Base-by-base conservation (phyloP, 2,888 invertebrate species). In the Ernsta delagoae region DNA sequence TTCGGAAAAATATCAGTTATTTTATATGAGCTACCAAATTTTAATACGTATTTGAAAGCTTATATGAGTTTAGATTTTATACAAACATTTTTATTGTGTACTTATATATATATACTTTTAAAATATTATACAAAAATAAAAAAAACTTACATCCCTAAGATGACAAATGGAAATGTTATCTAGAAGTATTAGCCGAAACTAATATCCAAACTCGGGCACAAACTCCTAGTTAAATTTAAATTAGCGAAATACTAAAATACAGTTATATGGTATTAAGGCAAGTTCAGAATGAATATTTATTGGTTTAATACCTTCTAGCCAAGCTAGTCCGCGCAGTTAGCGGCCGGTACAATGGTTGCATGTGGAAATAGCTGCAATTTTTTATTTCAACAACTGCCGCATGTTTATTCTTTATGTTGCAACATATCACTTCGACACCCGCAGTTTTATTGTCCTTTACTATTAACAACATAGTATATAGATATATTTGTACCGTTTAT, bases 281-380 rank as follows among this genome's bases (percentile, higher is more conserved):
- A 92, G 85, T 90, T 90, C 86, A 88, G 92, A 92, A 92, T 91
- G 88, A 89, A 90, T 92, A 92, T 92, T 92, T 92, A 92, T 90
- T 76, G 89, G 80, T 88, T 92, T 92, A 92, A 92, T 92, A 91
- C 88, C 81, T 76, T 82, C 84, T 87, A 89, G 87, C 88, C 87
- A 87, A 84, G 79, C 79, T 75, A 76, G 78, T 75, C 39, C 39
- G 82, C 77, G 75, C 79, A 79, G 82, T 81, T 84, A 79, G 83
- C 77, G 77, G 79, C 78, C 81, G 81, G 78, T 79, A 39, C 39
- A 39, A 89, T 88, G 82, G 86, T 75, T 83, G 87, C 86, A 89
- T 83, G 83, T 82, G 77, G 83, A 75, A 85, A 89, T 88, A 85
- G 83, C 83, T 72, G 75, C 82, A 74, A 77, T 81, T 86, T 86